Conservation (phyloP, 2,888 invertebrate genomes). For the Arctia plantaginis region DNA sequence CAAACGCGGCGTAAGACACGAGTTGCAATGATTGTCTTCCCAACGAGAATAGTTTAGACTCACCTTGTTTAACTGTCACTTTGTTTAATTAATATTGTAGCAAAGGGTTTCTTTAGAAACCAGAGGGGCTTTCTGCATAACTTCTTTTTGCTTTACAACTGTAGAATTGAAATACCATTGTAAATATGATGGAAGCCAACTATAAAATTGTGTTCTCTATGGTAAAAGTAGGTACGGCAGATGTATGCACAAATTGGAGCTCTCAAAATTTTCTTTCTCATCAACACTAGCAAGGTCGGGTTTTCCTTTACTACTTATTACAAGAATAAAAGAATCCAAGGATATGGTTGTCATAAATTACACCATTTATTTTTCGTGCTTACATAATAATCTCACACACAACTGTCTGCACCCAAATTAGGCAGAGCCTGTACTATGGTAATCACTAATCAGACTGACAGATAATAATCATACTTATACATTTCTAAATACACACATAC, state of each 20-base stretch:
- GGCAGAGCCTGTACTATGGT: not conserved
- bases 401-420: too few species aligned
- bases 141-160: too few species aligned
- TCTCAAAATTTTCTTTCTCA: not conserved
- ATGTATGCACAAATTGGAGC: too few species aligned
- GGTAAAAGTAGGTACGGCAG: too few species aligned
- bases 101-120: constrained; percentile 1
- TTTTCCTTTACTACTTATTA: not conserved
- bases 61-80: constrained; percentile 18
- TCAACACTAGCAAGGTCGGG: not conserved
- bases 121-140: not conserved
- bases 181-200: not conserved
- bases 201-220: not conserved
- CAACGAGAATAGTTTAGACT: constrained; percentile 8
- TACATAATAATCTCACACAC: not conserved
- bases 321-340: not conserved
- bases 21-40: constrained; percentile 3
- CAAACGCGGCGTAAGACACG: not conserved
- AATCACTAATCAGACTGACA: too few species aligned
- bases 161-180: too few species aligned
- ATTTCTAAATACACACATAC: not conserved
- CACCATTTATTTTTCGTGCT: not conserved
- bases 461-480: too few species aligned
- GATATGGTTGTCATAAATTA: not conserved
- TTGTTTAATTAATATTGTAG: constrained; percentile 22